Base-by-base conservation (phyloP, 2,797 vertebrate species). In the Mastacembelus armatus region DNA sequence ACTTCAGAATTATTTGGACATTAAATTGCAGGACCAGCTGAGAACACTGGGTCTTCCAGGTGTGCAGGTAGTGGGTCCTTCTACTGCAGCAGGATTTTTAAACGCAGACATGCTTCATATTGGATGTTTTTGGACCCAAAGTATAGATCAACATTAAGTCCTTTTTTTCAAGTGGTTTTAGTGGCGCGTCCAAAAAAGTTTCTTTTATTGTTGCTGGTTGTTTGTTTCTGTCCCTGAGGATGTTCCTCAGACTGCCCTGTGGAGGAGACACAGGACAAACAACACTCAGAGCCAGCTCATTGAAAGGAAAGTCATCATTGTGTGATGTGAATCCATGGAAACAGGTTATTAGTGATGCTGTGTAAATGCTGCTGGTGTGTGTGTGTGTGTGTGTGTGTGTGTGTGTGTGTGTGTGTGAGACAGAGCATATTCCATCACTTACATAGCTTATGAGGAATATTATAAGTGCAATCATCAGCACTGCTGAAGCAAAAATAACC, bases 391-490 rank as follows among this genome's bases (percentile, higher is more conserved):
- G n/a, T n/a, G n/a, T n/a, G n/a, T n/a, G n/a, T n/a, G n/a, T n/a
- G n/a, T n/a, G n/a, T n/a, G n/a, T n/a, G n/a, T n/a, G n/a, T n/a
- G n/a, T n/a, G n/a, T n/a, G n/a, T n/a, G n/a, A n/a, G n/a, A n/a
- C n/a, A n/a, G n/a, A 24, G n/a, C 12, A 7, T n/a, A 22, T 29
- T 40, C 14, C 1, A 1, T 7, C 40, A 91, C 93, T 93, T 83
- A 94, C 93, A 7, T 92, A 91, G 81, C 85, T 90, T 12, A 90
- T 29, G 14, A 47, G 32, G 33, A 84, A 86, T 22, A 81, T 73
- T 0, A 86, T 0, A 0, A 93, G 58, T 15, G 85, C 78, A 0
- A 80, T 2, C 9, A 72, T 14, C 51, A 94, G 67, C 61, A 85
- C 21, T 0, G 19, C 0, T 0, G 73, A 30, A 21, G 91, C 88